phyloP scores from a whole-genome alignment of 2,113 vertebrate genomes.

The Crotalus helleri region DNA sequence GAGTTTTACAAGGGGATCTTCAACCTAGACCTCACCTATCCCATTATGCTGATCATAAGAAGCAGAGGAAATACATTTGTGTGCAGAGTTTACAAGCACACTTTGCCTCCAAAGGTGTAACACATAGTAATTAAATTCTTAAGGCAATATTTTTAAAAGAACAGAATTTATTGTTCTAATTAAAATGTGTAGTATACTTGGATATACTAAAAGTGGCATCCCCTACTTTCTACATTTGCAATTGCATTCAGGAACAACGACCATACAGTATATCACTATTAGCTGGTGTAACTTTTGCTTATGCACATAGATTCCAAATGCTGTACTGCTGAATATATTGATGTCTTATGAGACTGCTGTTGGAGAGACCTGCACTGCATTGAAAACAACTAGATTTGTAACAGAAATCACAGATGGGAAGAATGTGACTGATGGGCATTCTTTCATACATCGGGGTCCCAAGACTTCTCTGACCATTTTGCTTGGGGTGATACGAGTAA shows the following conservation, averaged over 20 bases:
- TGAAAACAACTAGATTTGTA: neutral
- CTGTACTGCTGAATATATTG: neutral
- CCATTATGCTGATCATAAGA: too few relatives aligned
- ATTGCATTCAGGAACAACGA: neutral
- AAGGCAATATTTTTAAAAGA: neutral
- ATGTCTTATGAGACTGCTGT: neutral
- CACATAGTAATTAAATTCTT: neutral
- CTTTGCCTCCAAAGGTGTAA: neutral
- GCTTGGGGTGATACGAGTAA: neutral
- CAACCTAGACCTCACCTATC: neutral
- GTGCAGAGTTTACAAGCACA: neutral
- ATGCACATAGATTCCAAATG: neutral
- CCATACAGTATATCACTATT: neutral
- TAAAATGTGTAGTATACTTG: neutral
- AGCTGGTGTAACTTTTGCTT: neutral
- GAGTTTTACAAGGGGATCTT: neutral
- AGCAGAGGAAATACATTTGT: neutral
- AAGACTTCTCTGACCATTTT: neutral
- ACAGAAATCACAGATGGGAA: neutral
- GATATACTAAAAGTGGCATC: neutral
- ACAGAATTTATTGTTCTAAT: neutral
- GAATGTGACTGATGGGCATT: neutral
- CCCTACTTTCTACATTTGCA: neutral
- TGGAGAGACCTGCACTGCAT: neutral
- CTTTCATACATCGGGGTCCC: neutral